phyloP scores from a whole-genome alignment of 1,140 invertebrate species.

The Nebria ingens region DNA sequence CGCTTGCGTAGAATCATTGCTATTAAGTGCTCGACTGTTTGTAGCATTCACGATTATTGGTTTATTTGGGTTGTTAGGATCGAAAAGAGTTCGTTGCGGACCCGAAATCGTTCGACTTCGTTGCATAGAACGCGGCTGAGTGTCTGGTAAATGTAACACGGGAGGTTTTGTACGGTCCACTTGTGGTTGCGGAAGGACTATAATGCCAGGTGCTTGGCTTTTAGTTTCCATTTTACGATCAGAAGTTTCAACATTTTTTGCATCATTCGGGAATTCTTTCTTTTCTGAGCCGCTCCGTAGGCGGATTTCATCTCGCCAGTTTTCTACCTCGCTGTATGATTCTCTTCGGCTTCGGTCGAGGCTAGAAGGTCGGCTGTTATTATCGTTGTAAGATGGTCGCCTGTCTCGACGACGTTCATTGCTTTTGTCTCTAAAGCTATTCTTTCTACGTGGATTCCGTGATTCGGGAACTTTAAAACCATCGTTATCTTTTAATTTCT shows the following conservation, averaged over 20 bases:
- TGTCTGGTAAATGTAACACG: constrained; percentile 34
- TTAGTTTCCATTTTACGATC: background rate
- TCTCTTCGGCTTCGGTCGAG: constrained; percentile 24
- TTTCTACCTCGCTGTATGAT: constrained; percentile 10
- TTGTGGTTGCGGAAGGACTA: constrained; percentile 14
- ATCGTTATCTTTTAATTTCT: constrained; percentile 5
- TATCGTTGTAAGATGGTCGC: constrained; percentile 19
- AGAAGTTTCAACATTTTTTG: background rate
- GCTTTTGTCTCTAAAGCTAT: constrained; percentile 24
- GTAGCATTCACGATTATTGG: constrained; percentile 50
- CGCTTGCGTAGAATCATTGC: constrained; percentile 15
- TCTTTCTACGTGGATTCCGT: constrained; percentile 14
- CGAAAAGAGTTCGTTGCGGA: constrained; percentile 46
- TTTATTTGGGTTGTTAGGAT: constrained; percentile 59
- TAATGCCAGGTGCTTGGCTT: background rate
- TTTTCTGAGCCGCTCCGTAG: background rate
- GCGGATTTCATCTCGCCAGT: constrained; percentile 6
- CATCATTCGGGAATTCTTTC: background rate
- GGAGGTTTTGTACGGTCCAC: constrained; percentile 29
- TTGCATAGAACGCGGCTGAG: constrained; percentile 6
- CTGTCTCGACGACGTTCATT: constrained; percentile 22
- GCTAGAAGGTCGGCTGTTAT: constrained; percentile 26
- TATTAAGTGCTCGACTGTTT: constrained; percentile 32
- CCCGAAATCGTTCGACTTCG: constrained; percentile 25
- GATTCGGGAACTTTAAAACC: constrained; percentile 27